These are phyloP conservation scores for Plotosus lineatus DNA, from an alignment of 2,113 vertebrate species.

Conservation along the genomic window DNA sequence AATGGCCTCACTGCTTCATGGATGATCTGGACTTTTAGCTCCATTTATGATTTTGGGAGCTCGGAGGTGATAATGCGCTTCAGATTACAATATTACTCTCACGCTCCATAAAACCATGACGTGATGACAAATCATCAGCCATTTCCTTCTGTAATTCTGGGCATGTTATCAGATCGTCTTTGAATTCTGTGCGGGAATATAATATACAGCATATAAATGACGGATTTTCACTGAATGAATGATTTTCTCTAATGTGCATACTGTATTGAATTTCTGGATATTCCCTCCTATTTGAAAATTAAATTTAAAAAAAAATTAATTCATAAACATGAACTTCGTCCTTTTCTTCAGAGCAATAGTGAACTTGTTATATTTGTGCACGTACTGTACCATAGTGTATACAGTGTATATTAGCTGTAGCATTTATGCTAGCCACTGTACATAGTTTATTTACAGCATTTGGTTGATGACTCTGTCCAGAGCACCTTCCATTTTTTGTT, in stretches of 20 bases:
- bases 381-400: not conserved
- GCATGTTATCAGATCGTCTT: constrained; percentile 28
- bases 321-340: too few relatives aligned
- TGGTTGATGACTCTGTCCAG: too few relatives aligned
- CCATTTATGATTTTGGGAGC: constrained; percentile 10
- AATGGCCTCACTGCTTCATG: constrained; percentile 23
- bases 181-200: constrained; percentile 25
- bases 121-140: constrained; percentile 37
- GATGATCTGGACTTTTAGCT: constrained; percentile 36
- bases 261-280: not conserved
- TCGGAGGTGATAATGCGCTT: constrained; percentile 45
- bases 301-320: not conserved
- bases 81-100: constrained; percentile 44
- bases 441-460: too few relatives aligned
- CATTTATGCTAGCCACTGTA: too few relatives aligned
- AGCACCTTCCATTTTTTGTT: too few relatives aligned
- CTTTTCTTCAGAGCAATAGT: not conserved
- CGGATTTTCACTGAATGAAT: not conserved
- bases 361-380: not conserved
- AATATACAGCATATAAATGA: not conserved
- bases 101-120: constrained; percentile 41
- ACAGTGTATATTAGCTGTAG: not conserved
- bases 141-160: constrained; percentile 41
- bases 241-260: not conserved
- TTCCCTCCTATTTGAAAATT: not conserved